Percentiles rank a stretch among this genome's conserved stretches.
Evolutionary conservation across 2,797 vertebrate species (phyloP).

Genomic region (Scleropages formosus): DNA sequence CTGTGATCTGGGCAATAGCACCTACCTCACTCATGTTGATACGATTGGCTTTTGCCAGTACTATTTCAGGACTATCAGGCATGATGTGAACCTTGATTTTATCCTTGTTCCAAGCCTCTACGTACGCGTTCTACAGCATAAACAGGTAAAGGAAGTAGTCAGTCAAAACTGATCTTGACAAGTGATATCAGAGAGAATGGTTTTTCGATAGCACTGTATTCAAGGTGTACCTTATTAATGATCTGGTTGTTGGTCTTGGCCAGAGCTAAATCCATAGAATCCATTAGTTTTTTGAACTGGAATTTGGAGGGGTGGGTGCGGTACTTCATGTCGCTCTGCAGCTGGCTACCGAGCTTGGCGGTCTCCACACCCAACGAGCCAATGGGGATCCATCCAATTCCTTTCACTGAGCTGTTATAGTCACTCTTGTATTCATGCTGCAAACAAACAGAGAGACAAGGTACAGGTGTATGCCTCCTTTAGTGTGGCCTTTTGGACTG

Average conservation of each 20-base stretch:
- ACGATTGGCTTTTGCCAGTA: constrained; percentile 73
- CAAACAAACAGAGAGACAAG: constrained; percentile 22
- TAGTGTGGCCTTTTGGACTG: too few species aligned
- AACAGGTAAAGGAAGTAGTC: constrained; percentile 20
- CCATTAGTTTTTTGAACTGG: constrained; percentile 79
- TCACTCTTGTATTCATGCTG: constrained; percentile 87
- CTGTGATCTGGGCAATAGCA: neutral
- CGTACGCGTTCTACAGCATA: constrained; percentile 80
- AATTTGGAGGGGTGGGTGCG: constrained; percentile 79
- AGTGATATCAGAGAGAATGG: neutral
- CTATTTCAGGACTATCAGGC: constrained; percentile 88
- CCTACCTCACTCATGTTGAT: constrained; percentile 69
- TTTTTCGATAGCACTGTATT: neutral
- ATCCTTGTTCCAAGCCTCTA: constrained; percentile 88
- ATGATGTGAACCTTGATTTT: constrained; percentile 85
- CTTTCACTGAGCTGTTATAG: constrained; percentile 68
- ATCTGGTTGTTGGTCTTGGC: constrained; percentile 83
- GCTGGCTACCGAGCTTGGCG: constrained; percentile 76
- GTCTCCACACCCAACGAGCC: constrained; percentile 83
- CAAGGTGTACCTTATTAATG: constrained; percentile 70
- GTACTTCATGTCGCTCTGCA: constrained; percentile 79
- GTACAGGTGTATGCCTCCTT: neutral
- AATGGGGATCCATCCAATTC: constrained; percentile 81
- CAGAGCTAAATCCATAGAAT: constrained; percentile 84
- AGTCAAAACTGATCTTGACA: neutral